Evolutionary conservation across 1,140 invertebrate genomes (phyloP), one percentile per base, ranked within the genome.

Genomic region (Drosophila rhopaloa): DNA sequence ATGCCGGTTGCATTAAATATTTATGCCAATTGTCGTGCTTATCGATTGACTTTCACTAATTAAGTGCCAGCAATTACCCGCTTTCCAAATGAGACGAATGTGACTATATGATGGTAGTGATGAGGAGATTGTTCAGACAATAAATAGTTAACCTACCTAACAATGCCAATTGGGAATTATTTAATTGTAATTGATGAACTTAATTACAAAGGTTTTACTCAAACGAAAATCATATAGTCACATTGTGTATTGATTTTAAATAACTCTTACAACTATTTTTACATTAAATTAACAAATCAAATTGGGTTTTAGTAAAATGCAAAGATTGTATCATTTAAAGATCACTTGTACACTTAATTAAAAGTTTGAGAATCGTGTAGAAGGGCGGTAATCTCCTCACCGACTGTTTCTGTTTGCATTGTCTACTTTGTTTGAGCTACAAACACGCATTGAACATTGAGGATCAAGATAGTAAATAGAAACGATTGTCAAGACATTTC

Each of bases 401-500:
- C 55, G 2, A 46, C 43, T 24, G 35, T 16, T 24, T 60, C 7
- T 24, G 40, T 32, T 57, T 11, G 27, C 11, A 4, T 35, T 38
- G 8, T 10, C 58, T 16, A 46, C 11, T 27, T 53, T 51, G 35
- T 51, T 65, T 54, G 16, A 24, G 55, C n/a, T 13, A 19, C n/a
- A 65, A 41, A 54, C 38, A 29, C 46, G 14, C 29, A 43, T 50
- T 29, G 37, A 40, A 43, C 24, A 51, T 43, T 47, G 13, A 14
- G 38, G 47, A 43, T 51, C 11, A 38, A 50, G 41, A 24, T 40
- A n/a, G 37, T 32, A 67, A 70, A 66, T 48, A 55, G 32, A 67
- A 84, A 63, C 63, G 77, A 65, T 54, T 73, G 67, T 70, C 61
- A 70, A 66, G 79, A 78, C 79, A 78, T 77, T 85, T 78, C 78